Percentiles rank a stretch among this genome's conserved stretches.
These are phyloP conservation scores for Passer montanus DNA, from an alignment of 2,113 vertebrate genomes.

Conservation along the genomic window DNA sequence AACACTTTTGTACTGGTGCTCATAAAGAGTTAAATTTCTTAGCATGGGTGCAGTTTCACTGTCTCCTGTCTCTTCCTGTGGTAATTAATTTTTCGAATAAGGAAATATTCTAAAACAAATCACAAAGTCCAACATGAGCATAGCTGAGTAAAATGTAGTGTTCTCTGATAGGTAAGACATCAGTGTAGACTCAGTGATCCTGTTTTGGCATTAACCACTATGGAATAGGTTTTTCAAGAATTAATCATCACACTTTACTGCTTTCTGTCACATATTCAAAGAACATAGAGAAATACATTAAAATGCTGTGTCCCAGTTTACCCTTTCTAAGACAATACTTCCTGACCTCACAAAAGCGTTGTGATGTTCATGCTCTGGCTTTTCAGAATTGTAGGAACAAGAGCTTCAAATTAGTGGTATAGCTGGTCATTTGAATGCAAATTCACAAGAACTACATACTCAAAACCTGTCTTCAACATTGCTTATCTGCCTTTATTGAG, in stretches of 20 bases:
- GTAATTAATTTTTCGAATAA: not conserved
- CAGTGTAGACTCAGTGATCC: not conserved
- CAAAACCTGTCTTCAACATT: slow-evolving; percentile 5
- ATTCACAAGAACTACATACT: slow-evolving; percentile 2
- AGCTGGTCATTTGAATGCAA: slow-evolving; percentile 47
- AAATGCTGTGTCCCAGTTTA: not conserved
- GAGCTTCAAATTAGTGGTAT: slow-evolving; percentile 13
- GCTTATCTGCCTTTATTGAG: slow-evolving; percentile 17
- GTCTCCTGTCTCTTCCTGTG: not conserved
- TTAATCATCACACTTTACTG: not conserved
- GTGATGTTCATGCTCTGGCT: not conserved
- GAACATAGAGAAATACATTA: not conserved
- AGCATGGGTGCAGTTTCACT: not conserved
- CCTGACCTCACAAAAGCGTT: not conserved
- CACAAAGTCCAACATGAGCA: not conserved
- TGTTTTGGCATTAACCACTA: not conserved
- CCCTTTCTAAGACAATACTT: not conserved
- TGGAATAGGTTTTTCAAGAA: not conserved
- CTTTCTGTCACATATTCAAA: not conserved
- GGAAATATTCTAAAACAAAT: not conserved
- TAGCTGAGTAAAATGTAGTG: not conserved
- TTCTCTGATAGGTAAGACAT: not conserved
- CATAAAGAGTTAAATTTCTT: not conserved
- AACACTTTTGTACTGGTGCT: not conserved
- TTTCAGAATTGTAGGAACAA: slow-evolving; percentile 31